Conservation (phyloP, 2,113 vertebrate species). For the Poeciliopsis occidentalis region DNA sequence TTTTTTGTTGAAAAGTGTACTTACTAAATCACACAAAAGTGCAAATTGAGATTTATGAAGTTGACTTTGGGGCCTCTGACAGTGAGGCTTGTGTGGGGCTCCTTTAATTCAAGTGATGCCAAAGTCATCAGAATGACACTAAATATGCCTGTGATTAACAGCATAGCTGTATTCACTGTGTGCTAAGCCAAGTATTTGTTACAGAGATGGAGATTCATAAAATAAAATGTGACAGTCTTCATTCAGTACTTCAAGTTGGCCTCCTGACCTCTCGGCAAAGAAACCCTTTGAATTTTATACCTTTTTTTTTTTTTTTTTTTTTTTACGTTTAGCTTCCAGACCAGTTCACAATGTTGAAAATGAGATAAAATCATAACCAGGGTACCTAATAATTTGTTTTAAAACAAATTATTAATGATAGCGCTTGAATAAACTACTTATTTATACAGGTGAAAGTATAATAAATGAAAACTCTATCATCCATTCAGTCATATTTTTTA, state of each 20-base stretch:
- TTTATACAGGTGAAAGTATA: neutral
- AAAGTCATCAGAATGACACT: neutral
- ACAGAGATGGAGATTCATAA: neutral
- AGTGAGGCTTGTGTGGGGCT: neutral
- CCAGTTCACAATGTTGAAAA: neutral
- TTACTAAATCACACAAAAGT: neutral
- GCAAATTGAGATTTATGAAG: neutral
- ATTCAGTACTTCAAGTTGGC: neutral
- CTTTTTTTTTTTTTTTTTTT: neutral
- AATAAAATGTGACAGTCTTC: neutral
- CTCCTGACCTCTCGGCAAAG: neutral
- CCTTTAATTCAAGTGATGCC: neutral
- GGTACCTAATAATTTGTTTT: too few species aligned
- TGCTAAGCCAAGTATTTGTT: neutral
- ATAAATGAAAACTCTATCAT: neutral
- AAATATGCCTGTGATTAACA: neutral
- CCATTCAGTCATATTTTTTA: neutral
- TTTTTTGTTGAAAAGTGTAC: neutral
- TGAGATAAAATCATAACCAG: neutral
- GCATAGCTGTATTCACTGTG: neutral
- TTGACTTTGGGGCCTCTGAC: neutral
- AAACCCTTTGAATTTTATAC: neutral
- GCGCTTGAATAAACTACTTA: neutral
- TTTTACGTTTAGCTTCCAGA: neutral
- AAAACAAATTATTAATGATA: neutral